These are phyloP conservation scores for Patiria miniata DNA, from an alignment of 35 echinoderm and acorn worm species.

Conservation along the genomic window DNA sequence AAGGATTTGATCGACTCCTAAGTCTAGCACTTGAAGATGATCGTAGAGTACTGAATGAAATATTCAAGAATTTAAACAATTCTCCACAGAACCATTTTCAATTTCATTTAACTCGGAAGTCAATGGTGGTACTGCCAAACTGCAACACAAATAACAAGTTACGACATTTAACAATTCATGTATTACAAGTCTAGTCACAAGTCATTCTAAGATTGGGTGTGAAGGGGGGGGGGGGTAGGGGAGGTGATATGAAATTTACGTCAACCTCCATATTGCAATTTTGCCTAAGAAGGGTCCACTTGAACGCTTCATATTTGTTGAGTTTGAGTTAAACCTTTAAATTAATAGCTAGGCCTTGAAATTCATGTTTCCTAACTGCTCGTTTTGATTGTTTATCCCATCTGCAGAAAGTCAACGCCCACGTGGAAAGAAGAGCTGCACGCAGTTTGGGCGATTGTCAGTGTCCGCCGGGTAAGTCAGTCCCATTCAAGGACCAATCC, in stretches of 20 bases:
- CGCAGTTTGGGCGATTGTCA: not conserved
- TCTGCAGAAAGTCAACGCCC: not conserved
- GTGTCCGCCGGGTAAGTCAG: slow-evolving; percentile 11
- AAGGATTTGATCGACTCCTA: not conserved
- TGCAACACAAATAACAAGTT: too few species aligned
- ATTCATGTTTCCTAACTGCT: not conserved
- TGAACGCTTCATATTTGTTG: not conserved
- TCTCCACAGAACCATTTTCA: too few species aligned
- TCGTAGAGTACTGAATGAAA: not conserved
- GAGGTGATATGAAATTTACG: not conserved
- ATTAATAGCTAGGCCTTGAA: not conserved
- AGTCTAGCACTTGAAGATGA: not conserved
- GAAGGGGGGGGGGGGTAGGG: too few species aligned
- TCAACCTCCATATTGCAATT: not conserved
- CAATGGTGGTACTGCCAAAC: too few species aligned
- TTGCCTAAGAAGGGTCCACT: not conserved
- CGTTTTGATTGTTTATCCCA: not conserved
- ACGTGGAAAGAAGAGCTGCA: slow-evolving; percentile 5
- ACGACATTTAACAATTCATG: too few species aligned
- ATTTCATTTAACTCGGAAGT: too few species aligned
- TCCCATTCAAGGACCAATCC: too few species aligned
- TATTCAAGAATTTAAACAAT: too few species aligned
- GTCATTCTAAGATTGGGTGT: too few species aligned
- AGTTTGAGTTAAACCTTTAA: not conserved
- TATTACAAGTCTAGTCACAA: too few species aligned